Conservation (phyloP, 2,797 vertebrate genomes). For the Notolabrus celidotus region DNA sequence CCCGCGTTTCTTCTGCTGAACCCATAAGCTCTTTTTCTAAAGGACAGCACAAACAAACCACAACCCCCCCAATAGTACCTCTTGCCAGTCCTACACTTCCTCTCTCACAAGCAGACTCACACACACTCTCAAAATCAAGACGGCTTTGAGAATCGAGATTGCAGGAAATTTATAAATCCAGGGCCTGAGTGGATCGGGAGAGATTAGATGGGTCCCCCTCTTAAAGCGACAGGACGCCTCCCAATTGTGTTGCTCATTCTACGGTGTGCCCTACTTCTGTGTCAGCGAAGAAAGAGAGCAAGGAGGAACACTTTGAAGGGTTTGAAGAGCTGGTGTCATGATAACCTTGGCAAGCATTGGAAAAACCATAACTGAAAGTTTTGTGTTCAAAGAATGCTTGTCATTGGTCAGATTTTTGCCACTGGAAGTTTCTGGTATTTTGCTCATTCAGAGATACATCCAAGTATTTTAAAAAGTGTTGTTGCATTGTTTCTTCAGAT, state of each 20-base stretch:
- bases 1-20: conserved; percentile 95
- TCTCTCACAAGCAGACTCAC: conserved; percentile 82
- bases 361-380: conserved; percentile 40
- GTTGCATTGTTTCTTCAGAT: background rate
- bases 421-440: conserved; percentile 9
- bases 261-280: conserved; percentile 83
- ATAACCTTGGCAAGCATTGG: conserved; percentile 61
- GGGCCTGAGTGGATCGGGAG: conserved; percentile 87
- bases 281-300: conserved; percentile 73
- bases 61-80: conserved; percentile 75
- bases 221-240: conserved; percentile 87
- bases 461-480: background rate
- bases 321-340: conserved; percentile 52
- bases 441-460: background rate
- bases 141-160: conserved; percentile 92
- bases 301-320: conserved; percentile 58
- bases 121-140: conserved; percentile 86
- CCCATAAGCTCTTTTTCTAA: conserved; percentile 98
- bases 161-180: conserved; percentile 89
- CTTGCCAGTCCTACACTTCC: conserved; percentile 77
- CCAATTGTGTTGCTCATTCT: conserved; percentile 81
- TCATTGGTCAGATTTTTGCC: conserved; percentile 10
- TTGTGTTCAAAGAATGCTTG: conserved; percentile 9
- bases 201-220: conserved; percentile 89
- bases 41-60: conserved; percentile 95